Percentiles rank a stretch among this genome's conserved stretches.
Evolutionary conservation across 2,888 invertebrate species (phyloP).

Genomic region (Phragmatobia fuliginosa): DNA sequence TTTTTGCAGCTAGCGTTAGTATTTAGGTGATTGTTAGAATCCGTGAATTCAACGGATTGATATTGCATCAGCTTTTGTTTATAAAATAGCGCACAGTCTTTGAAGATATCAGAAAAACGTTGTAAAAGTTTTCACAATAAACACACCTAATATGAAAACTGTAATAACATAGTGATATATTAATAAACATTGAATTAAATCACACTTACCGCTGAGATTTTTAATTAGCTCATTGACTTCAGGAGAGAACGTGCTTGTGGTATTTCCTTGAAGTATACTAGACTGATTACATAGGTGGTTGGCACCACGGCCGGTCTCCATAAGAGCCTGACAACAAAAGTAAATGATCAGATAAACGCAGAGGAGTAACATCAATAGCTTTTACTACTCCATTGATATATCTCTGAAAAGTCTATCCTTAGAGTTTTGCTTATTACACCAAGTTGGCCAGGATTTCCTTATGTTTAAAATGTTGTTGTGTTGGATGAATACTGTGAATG

Average conservation of each 20-base stretch:
- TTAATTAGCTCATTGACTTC: constrained; percentile 1
- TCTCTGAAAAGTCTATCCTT: background rate
- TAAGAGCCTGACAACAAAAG: constrained; percentile 21
- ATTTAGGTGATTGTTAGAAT: no score
- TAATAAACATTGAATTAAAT: background rate
- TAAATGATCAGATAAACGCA: background rate
- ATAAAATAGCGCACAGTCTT: background rate
- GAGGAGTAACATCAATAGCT: background rate
- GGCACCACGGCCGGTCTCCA: constrained; percentile 20
- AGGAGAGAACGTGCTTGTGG: background rate
- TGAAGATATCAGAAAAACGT: background rate
- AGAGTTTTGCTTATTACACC: background rate
- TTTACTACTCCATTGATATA: no score
- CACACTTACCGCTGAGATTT: constrained; percentile 6
- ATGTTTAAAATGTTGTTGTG: no score
- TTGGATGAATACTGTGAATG: no score
- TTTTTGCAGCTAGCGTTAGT: no score
- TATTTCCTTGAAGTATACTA: rapidly evolving
- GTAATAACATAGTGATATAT: background rate
- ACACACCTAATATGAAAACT: no score
- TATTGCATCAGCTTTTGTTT: background rate
- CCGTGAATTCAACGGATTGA: no score
- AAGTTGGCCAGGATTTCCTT: no score
- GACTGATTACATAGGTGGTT: background rate
- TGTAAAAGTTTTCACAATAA: background rate